A percentile compares a stretch with the other conserved stretches of the same genome.
Evolutionary conservation across 2,113 vertebrate species (phyloP).

Genomic region (Pterocles orientalis): DNA sequence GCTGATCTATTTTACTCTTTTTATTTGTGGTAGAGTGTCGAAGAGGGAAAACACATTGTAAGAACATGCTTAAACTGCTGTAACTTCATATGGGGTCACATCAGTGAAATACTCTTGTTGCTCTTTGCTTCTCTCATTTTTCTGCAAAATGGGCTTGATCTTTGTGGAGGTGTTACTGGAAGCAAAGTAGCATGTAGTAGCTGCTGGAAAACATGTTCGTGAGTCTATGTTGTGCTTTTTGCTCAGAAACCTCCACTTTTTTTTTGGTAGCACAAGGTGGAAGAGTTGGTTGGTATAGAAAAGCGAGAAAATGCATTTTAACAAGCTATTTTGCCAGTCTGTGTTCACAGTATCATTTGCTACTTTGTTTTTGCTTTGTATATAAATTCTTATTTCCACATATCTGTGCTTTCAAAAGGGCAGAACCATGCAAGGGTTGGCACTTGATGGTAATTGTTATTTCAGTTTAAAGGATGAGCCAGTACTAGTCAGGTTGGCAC

Average conservation of each 20-base stretch:
- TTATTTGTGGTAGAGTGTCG: not conserved
- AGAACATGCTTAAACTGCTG: not conserved
- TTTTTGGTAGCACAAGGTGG: not conserved
- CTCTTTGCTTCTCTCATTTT: not conserved
- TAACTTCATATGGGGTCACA: fast-evolving
- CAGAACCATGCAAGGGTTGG: fast-evolving
- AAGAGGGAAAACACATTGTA: not conserved
- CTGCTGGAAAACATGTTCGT: not conserved
- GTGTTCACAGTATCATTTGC: not conserved
- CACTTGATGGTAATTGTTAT: not conserved
- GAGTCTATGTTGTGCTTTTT: not conserved
- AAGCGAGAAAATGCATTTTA: not conserved
- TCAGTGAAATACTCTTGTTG: not conserved
- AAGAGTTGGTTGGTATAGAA: not conserved
- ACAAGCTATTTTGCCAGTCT: not conserved
- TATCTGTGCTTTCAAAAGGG: not conserved
- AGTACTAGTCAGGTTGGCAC: not conserved
- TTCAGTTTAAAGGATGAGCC: not conserved
- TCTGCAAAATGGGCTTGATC: not conserved
- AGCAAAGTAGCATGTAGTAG: not conserved
- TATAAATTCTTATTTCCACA: fast-evolving
- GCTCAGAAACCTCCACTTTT: not conserved
- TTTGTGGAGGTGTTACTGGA: not conserved
- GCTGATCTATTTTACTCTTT: not conserved
- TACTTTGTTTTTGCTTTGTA: fast-evolving